Evolutionary conservation across 1,140 invertebrate genomes (phyloP).

Genomic region (Pseudomyrmex pallidus): DNA sequence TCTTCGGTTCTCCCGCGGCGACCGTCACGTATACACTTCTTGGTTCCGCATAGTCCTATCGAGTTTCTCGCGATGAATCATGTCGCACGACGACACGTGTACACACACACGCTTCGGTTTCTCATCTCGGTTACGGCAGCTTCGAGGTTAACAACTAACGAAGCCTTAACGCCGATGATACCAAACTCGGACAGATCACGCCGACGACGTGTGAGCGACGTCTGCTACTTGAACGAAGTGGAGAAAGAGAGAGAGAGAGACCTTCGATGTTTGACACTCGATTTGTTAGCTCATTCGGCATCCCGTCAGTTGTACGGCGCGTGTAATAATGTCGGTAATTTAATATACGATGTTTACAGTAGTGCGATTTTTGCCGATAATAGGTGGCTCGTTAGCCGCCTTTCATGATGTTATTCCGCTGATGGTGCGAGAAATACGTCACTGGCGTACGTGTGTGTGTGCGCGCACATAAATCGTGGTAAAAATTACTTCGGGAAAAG

Average conservation of each 20-base stretch:
- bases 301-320: constrained; percentile 40
- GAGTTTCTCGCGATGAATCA: constrained; percentile 72
- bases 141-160: constrained; percentile 54
- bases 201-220: constrained; percentile 47
- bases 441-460: not conserved
- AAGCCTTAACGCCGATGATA: constrained; percentile 26
- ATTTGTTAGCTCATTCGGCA: constrained; percentile 51
- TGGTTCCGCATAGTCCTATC: constrained; percentile 63
- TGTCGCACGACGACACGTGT: constrained; percentile 37
- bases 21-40: not conserved
- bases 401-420: constrained; percentile 38
- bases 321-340: constrained; percentile 50
- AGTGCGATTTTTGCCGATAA: constrained; percentile 55
- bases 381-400: constrained; percentile 38
- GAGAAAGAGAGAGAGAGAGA: not conserved
- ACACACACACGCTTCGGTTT: not conserved
- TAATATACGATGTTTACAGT: constrained; percentile 52
- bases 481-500: not conserved
- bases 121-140: constrained; percentile 21
- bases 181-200: constrained; percentile 45
- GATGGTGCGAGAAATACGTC: constrained; percentile 30
- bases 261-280: constrained; percentile 42
- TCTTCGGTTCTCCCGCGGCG: constrained; percentile 1
- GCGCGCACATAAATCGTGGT: too few species aligned
- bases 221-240: constrained; percentile 51